Conservation (phyloP, 2,797 vertebrate genomes). For the Gymnothorax javanicus region DNA sequence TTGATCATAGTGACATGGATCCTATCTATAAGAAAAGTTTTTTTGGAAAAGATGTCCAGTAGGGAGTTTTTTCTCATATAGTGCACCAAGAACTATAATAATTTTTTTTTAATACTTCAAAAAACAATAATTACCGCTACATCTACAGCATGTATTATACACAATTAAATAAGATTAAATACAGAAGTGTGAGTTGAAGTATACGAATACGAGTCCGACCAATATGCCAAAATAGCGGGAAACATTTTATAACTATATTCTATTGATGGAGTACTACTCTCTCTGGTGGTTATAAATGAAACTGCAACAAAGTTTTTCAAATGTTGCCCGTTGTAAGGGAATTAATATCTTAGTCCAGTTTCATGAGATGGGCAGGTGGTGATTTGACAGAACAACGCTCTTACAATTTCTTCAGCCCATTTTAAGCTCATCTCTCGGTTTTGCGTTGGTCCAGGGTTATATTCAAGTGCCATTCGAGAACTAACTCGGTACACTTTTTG, state of each 20-base stretch:
- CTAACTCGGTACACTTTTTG: no score
- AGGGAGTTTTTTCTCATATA: background rate
- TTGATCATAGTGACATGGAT: background rate
- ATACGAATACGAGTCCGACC: no score
- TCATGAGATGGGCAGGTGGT: no score
- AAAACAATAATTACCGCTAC: background rate
- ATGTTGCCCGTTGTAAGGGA: background rate
- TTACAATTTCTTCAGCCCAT: no score
- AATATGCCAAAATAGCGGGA: background rate
- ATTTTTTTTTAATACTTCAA: background rate
- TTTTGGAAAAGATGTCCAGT: background rate
- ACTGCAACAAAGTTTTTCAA: background rate
- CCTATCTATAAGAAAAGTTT: background rate
- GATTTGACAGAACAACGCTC: no score
- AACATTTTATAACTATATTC: background rate
- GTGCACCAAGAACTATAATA: background rate
- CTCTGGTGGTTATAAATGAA: conserved; percentile 21
- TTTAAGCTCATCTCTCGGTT: no score
- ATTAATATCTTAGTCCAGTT: no score
- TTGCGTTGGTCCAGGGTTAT: no score
- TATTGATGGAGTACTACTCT: conserved; percentile 17
- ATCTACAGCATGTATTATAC: background rate
- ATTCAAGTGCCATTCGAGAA: no score
- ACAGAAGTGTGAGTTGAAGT: background rate
- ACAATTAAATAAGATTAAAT: conserved; percentile 16